A percentile compares a stretch with the other conserved stretches of the same genome.
These are phyloP conservation scores for Eudemis profundana DNA, from an alignment of 2,888 invertebrate species.

Conservation along the genomic window DNA sequence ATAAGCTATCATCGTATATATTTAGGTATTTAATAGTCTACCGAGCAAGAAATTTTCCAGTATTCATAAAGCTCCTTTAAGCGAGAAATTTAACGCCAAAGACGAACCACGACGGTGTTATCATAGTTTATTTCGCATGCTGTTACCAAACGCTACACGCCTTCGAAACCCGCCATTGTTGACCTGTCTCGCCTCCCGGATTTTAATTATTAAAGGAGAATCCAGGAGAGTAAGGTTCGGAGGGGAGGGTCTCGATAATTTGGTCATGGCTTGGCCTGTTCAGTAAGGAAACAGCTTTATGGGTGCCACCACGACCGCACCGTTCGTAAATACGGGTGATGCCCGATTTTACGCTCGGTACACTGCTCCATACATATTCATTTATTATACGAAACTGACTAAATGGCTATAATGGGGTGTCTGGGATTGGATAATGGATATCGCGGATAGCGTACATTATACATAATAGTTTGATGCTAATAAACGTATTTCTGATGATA, in stretches of 20 bases:
- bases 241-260: constrained; percentile 55
- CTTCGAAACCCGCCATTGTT: constrained; percentile 51
- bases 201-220: constrained; percentile 42
- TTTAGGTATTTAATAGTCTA: not conserved
- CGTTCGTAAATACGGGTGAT: constrained; percentile 63
- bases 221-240: constrained; percentile 45
- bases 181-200: constrained; percentile 51
- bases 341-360: constrained; percentile 62
- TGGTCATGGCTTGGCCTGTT: constrained; percentile 63
- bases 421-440: not conserved
- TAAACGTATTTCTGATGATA: too few relatives aligned
- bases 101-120: constrained; percentile 71
- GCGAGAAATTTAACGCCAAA: constrained; percentile 66
- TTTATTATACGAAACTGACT: constrained; percentile 12
- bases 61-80: constrained; percentile 41
- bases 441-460: not conserved
- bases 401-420: not conserved
- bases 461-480: not conserved
- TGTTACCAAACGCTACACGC: constrained; percentile 70
- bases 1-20: not conserved
- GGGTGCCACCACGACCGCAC: constrained; percentile 70
- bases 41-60: not conserved
- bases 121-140: constrained; percentile 77
- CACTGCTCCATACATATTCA: constrained; percentile 41
- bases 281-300: constrained; percentile 78